A percentile compares a stretch with the other conserved stretches of the same genome.
Conservation (phyloP, 1,140 invertebrate genomes). For the Drosophila ananassae region DNA sequence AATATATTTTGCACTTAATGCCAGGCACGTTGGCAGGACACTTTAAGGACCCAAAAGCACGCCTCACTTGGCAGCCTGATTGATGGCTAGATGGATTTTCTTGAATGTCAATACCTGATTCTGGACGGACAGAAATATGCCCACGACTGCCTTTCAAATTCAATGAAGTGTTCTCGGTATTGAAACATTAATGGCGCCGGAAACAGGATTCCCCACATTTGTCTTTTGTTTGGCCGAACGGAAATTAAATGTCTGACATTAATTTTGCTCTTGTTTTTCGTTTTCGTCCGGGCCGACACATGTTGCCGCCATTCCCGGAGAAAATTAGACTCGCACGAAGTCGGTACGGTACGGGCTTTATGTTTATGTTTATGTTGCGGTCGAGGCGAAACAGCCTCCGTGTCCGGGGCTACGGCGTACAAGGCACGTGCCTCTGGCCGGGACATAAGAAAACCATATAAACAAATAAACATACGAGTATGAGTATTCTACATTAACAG, state of each 20-base stretch:
- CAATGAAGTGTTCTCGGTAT: conserved; percentile 41
- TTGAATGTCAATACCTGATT: conserved; percentile 44
- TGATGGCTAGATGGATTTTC: conserved; percentile 47
- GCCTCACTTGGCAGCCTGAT: conserved; percentile 47
- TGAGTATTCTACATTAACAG: conserved; percentile 19
- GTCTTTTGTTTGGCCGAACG: conserved; percentile 53
- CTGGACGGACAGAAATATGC: conserved; percentile 17
- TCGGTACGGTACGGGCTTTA: conserved; percentile 23
- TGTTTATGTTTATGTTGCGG: conserved; percentile 54
- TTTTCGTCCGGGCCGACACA: conserved; percentile 46
- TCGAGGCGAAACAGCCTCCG: conserved; percentile 11
- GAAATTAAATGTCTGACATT: conserved; percentile 76
- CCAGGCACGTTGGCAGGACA: conserved; percentile 35
- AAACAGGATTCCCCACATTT: conserved; percentile 42
- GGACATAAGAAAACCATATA: conserved; percentile 26
- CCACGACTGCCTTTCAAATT: conserved; percentile 44
- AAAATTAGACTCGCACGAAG: conserved; percentile 49
- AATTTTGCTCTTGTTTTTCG: conserved; percentile 35
- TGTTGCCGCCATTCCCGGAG: conserved; percentile 56
- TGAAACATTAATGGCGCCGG: conserved; percentile 22
- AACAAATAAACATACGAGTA: conserved; percentile 33
- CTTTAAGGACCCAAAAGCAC: conserved; percentile 25
- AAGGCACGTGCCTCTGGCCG: conserved; percentile 45
- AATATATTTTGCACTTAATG: conserved; percentile 8
- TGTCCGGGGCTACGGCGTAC: conserved; percentile 32